Conservation (phyloP, 2,113 vertebrate genomes). For the Bucco capensis region DNA sequence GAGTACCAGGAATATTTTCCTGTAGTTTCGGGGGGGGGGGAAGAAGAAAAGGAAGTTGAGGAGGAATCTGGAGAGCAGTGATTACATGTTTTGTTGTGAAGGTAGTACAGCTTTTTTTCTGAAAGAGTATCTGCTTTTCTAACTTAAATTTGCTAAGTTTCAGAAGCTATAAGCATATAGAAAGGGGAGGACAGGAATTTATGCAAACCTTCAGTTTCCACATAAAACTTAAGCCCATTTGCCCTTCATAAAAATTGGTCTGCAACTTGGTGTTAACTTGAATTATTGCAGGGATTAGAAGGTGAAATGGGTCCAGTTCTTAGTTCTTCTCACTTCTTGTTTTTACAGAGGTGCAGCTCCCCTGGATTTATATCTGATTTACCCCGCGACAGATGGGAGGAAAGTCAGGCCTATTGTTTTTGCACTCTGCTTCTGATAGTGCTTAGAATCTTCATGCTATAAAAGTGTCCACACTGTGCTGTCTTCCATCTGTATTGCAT, state of each 20-base stretch:
- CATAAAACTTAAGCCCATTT: background rate
- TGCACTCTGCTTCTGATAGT: conserved; percentile 12
- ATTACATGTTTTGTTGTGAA: background rate
- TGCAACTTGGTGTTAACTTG: background rate
- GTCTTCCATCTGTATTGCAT: conserved; percentile 44
- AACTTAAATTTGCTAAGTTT: background rate
- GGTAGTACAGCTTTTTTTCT: background rate
- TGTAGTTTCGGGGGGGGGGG: background rate
- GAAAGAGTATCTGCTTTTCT: background rate
- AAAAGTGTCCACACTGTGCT: conserved; percentile 21
- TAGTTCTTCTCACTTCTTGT: background rate
- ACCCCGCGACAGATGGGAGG: conserved; percentile 1
- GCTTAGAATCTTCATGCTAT: conserved; percentile 44
- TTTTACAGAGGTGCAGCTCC: background rate
- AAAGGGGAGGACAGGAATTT: background rate
- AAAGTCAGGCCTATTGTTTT: conserved; percentile 26
- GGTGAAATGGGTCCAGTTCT: background rate
- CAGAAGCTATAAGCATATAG: background rate
- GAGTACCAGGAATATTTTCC: background rate
- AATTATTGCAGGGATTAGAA: conserved; percentile 27
- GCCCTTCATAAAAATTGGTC: background rate
- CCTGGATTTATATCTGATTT: conserved; percentile 30
- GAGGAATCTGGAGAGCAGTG: background rate
- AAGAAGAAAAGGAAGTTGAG: background rate
- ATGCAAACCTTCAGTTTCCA: background rate